Base-by-base conservation (phyloP, 2,797 vertebrate genomes). In the Danio tinwini region DNA sequence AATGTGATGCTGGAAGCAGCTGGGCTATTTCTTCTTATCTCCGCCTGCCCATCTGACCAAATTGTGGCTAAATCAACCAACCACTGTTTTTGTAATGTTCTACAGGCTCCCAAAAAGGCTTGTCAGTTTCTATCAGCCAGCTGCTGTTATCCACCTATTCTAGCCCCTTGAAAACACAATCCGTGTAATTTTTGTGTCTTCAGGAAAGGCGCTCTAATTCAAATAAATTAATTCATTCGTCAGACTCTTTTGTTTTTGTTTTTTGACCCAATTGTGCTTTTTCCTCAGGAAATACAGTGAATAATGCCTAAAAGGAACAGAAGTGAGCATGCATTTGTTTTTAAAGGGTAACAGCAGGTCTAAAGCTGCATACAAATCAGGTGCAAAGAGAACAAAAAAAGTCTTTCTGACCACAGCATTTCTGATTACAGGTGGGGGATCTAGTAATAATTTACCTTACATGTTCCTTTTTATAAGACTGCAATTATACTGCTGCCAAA, bases 1-100 rank as follows among this genome's bases (percentile, higher is more conserved):
- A 76, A 72, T 39, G 70, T 11, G 52, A 53, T 63, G 72, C 52
- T 55, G 68, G 83, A 80, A 85, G 83, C 85, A 86, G 83, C 83
- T 83, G 78, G 80, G 69, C 69, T 77, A 77, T 85, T 74, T 85
- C 81, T 62, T 76, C 81, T 86, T 67, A 80, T 85, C 76, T 83
- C 45, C 49, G 53, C 42, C 69, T 76, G 21, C 52, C 58, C 50
- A 78, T 81, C 81, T 62, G 71, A 81, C 50, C 81, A 85, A 85
- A 86, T 80, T 86, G 81, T 67, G 65, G 80, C 76, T 72, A 79
- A 81, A 82, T 85, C 68, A 83, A 69, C 78, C 80, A 82, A 78
- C 63, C 81, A 77, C 19, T 83, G 83, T 83, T 86, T 83, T 82
- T 67, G 83, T 78, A 83, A 85, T 77, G 81, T 85, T 82, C 73